Percentiles rank a stretch among this genome's conserved stretches.
Conservation (phyloP, 2,113 vertebrate genomes). For the Varanus salvator region DNA sequence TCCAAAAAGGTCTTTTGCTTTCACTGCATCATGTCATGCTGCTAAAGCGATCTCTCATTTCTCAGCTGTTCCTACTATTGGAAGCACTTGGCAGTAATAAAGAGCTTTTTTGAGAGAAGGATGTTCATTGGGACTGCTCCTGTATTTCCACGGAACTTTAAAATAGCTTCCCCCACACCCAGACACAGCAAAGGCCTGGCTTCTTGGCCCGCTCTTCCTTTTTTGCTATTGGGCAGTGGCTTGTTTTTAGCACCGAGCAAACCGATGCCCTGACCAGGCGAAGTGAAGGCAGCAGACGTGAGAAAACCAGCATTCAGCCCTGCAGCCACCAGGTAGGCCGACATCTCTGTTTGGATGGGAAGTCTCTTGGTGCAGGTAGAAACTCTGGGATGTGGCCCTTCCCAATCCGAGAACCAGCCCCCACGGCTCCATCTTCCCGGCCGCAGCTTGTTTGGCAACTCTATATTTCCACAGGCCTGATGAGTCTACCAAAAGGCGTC, state of each 20-base stretch:
- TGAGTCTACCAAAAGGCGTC: too few species aligned
- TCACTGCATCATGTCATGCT: conserved; percentile 45
- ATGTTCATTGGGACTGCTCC: conserved; percentile 64
- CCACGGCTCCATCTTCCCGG: background rate
- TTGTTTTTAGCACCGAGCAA: conserved; percentile 59
- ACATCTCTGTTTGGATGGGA: conserved; percentile 6
- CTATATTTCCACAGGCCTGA: background rate
- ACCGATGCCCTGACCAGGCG: conserved; percentile 7
- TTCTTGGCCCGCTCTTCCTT: conserved; percentile 52
- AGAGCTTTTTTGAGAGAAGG: conserved; percentile 62
- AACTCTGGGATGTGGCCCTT: background rate
- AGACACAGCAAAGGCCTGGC: conserved; percentile 22
- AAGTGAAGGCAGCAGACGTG: conserved; percentile 46
- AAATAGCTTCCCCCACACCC: conserved; percentile 54
- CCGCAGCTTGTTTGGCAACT: too few species aligned
- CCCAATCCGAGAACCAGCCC: background rate
- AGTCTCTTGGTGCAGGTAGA: background rate
- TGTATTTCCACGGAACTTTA: conserved; percentile 53
- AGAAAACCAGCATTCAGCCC: conserved; percentile 25
- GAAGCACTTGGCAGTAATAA: conserved; percentile 59
- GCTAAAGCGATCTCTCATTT: conserved; percentile 55
- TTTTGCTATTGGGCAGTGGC: conserved; percentile 51
- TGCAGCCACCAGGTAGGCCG: conserved; percentile 17
- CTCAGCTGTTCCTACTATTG: conserved; percentile 52
- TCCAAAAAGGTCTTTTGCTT: conserved; percentile 38